Evolutionary conservation across 2,888 invertebrate genomes (phyloP), one percentile per base, ranked within the genome.

Genomic region (Microctonus aethiopoides): DNA sequence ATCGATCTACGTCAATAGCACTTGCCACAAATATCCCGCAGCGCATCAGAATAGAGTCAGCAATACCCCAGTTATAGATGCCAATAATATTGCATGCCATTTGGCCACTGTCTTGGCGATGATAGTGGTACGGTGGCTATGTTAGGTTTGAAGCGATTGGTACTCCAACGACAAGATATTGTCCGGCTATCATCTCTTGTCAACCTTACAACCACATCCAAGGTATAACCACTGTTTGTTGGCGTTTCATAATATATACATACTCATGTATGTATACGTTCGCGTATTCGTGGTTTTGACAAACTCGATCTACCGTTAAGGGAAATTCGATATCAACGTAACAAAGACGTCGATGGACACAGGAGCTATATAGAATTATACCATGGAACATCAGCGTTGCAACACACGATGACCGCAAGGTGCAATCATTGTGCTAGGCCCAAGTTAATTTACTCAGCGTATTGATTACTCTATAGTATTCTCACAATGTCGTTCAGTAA

Each of bases 281-380:
- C 26, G 29, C 36, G 75, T 76, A 76, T 77, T 79, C 76, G 81
- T 75, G 81, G 78, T 78, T 81, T 77, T 77, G 80, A 82, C 83
- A 83, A 82, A 79, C 74, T 78, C 73, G 75, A 73, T 64, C 56
- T 60, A 41, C 56, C 51, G 68, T 52, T 34, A 65, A 39, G 3
- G 61, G 70, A 52, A 68, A 74, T 67, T 63, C 54, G 59, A 75
- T 59, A 70, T 67, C 67, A 7, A 36, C 64, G 46, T 13, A 57
- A 46, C 67, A 66, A 67, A 71, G 66, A 67, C 54, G 51, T 16
- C 46, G 46, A 20, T 32, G 22, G 56, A 69, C 56, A 54, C 10
- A 54, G 46, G 63, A 41, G 29, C 16, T 46, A 56, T 39, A 39
- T 24, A 26, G 39, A 62, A 56, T 57, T 67, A 34, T 64, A 64